Conservation (phyloP, 1,140 invertebrate genomes). For the Himalopsyche phryganea region DNA sequence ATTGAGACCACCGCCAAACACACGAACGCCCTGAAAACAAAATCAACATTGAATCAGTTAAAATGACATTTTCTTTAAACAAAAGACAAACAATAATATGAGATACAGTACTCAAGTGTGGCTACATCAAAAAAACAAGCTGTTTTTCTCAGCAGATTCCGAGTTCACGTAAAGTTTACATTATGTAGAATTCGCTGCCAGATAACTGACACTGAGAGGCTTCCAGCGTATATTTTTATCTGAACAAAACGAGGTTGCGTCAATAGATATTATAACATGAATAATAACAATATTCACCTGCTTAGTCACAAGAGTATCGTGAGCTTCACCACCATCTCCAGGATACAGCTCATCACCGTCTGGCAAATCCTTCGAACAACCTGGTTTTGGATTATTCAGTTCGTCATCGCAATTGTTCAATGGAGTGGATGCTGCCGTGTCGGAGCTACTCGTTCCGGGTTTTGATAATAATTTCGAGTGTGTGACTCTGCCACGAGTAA, state of each 20-base stretch:
- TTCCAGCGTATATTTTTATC: too few relatives aligned
- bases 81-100: too few relatives aligned
- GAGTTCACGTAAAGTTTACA: too few relatives aligned
- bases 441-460: constrained; percentile 32
- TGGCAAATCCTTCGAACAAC: constrained; percentile 21
- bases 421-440: neutral
- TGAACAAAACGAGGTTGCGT: too few relatives aligned
- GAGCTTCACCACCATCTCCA: constrained; percentile 42
- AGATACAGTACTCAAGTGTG: too few relatives aligned
- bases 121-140: too few relatives aligned
- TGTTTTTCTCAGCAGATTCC: too few relatives aligned
- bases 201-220: too few relatives aligned
- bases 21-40: constrained; percentile 26
- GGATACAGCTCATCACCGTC: constrained; percentile 20
- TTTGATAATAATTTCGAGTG: neutral
- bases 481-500: constrained; percentile 41
- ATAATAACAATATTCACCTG: constrained; percentile 37
- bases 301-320: constrained; percentile 49
- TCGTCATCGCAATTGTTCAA: neutral
- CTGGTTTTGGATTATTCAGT: constrained; percentile 7
- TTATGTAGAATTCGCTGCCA: too few relatives aligned
- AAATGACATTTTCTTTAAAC: too few relatives aligned
- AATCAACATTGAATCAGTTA: too few relatives aligned
- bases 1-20: constrained; percentile 44
- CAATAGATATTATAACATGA: too few relatives aligned